phyloP scores from a whole-genome alignment of 2,797 vertebrate genomes.

The Poecilia velifera region DNA sequence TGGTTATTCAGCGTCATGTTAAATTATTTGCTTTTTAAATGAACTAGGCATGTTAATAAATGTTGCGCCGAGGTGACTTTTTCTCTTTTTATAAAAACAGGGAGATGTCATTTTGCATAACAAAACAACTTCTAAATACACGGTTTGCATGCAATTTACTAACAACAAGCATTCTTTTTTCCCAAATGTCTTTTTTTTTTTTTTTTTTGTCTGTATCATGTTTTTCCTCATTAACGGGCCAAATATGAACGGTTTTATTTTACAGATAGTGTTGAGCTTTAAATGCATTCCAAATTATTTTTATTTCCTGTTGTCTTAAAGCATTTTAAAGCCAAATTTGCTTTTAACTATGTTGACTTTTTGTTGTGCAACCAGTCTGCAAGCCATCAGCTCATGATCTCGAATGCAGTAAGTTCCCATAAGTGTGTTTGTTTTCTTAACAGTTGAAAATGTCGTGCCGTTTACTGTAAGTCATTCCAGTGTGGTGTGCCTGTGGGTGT shows the following conservation, averaged over 20 bases:
- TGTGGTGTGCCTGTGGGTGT: constrained; percentile 41
- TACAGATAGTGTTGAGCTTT: constrained; percentile 62
- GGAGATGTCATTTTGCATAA: constrained; percentile 36
- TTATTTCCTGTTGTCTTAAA: constrained; percentile 30
- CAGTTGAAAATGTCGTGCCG: constrained; percentile 69
- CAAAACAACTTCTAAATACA: constrained; percentile 43
- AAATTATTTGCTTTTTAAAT: constrained; percentile 12
- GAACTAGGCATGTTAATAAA: constrained; percentile 23
- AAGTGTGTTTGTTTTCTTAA: constrained; percentile 48
- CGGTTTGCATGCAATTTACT: constrained; percentile 72
- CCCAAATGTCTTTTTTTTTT: constrained; percentile 35
- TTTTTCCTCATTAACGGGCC: constrained; percentile 57
- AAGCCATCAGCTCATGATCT: constrained; percentile 52
- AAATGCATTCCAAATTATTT: constrained; percentile 63
- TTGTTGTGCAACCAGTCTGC: constrained; percentile 24
- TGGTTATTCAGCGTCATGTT: background rate
- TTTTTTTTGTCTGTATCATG: constrained; percentile 28
- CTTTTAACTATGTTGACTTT: constrained; percentile 19
- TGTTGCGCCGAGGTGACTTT: constrained; percentile 57
- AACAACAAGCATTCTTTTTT: constrained; percentile 43
- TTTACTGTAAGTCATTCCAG: constrained; percentile 77
- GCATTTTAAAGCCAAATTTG: constrained; percentile 49
- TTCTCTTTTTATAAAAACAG: constrained; percentile 24
- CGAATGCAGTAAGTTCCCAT: constrained; percentile 56
- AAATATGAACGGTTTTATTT: constrained; percentile 56